Conservation (phyloP, 2,797 vertebrate species). For the Trematomus bernacchii region DNA sequence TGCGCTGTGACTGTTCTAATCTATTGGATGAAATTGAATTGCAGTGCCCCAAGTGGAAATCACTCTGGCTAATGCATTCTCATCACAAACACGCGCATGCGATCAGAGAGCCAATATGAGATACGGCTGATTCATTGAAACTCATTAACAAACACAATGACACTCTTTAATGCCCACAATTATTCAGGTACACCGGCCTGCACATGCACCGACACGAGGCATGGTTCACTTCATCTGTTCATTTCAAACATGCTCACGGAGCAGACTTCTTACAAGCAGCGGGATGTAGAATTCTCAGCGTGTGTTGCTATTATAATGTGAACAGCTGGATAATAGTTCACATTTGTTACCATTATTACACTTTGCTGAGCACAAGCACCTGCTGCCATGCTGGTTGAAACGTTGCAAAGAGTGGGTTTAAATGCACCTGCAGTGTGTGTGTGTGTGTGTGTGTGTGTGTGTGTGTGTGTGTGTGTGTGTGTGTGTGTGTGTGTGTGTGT, state of each 20-base stretch:
- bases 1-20: slow-evolving; percentile 56
- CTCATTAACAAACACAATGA: slow-evolving; percentile 64
- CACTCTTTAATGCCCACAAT: slow-evolving; percentile 39
- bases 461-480: slow-evolving; percentile 5
- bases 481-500: slow-evolving; percentile 15
- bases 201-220: not conserved
- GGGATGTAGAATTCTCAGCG: slow-evolving; percentile 45
- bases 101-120: slow-evolving; percentile 58
- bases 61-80: slow-evolving; percentile 64
- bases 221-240: not conserved
- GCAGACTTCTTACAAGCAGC: slow-evolving; percentile 41
- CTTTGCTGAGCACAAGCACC: slow-evolving; percentile 31
- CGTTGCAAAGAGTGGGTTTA: slow-evolving; percentile 5
- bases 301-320: slow-evolving; percentile 46
- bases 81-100: slow-evolving; percentile 47
- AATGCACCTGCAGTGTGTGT: slow-evolving; percentile 43
- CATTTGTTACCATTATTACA: slow-evolving; percentile 66
- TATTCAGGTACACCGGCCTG: slow-evolving; percentile 16
- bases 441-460: slow-evolving; percentile 3
- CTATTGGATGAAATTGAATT: slow-evolving; percentile 70
- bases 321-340: slow-evolving; percentile 70
- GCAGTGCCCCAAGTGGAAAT: slow-evolving; percentile 54
- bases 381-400: slow-evolving; percentile 38
- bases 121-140: slow-evolving; percentile 53
- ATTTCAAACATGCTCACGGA: slow-evolving; percentile 3